Base-by-base conservation (phyloP, 2,113 vertebrate genomes). In the Catharus bicknelli region DNA sequence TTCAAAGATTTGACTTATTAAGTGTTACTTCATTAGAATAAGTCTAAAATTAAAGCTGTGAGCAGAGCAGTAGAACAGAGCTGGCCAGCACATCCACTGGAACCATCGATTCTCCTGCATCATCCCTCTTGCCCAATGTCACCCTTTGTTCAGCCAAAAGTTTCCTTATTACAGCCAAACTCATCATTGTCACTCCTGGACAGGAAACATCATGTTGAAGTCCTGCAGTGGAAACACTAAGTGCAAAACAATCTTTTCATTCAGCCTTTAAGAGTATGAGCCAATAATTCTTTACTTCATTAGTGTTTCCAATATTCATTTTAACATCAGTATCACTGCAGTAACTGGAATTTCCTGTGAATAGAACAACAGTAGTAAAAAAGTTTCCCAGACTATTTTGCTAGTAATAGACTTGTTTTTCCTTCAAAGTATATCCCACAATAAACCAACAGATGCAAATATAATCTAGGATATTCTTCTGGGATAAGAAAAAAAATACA, bases 81-180 rank as follows among this genome's bases (percentile, higher is more conserved):
- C 6, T 67, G 90, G 66, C 83, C 90, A 61, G 64, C 0, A 0
- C 61, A 59, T 10, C 27, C 0, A 1, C 69, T 82, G 16, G 29
- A 82, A 87, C 8, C 40, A 59, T 34, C 4, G 51, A 12, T 34
- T 53, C 62, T 72, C 0, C 2, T 18, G 34, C 74, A 91, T 76
- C 88, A 62, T 66, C 85, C 45, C 58, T 87, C 78, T 88, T 88
- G 90, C 91, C 82, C 69, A 96, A 57, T 51, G 82, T 84, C 76
- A 93, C 81, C 16, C 82, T 94, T 88, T 93, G 86, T 84, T 80
- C 90, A 90, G 90, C 81, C 87, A 91, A 94, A 90, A 25, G 32
- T 74, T 79, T 90, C 63, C 50, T 30, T 77, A 48, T 54, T 76
- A 57, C 79, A 93, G 90, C 91, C 95, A 96, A 90, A 90, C 23